phyloP scores from a whole-genome alignment of 2,113 vertebrate species.

The Sitta europaea region DNA sequence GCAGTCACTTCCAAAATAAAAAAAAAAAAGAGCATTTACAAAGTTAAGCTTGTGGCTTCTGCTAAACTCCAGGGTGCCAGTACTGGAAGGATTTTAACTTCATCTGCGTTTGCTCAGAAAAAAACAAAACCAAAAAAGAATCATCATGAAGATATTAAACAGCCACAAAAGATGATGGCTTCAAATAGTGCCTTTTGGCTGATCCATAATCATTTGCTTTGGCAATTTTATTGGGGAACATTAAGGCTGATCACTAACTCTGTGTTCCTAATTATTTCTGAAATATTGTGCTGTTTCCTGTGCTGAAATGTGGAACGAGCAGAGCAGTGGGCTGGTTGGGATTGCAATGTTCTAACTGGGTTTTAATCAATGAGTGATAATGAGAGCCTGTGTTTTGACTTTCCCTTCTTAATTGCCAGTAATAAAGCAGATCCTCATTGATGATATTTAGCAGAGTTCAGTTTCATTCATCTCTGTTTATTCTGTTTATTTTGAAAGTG shows the following conservation, averaged over 20 bases:
- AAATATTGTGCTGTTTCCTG: conserved; percentile 38
- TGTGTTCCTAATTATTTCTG: conserved; percentile 56
- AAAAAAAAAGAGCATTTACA: not conserved
- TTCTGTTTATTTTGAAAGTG: conserved; percentile 29
- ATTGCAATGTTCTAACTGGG: conserved; percentile 12
- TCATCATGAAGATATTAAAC: not conserved
- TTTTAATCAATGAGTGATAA: conserved; percentile 63
- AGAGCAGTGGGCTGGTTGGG: not conserved
- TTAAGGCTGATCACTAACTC: conserved; percentile 30
- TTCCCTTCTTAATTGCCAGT: conserved; percentile 53
- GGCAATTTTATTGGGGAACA: conserved; percentile 38
- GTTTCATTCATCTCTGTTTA: conserved; percentile 21
- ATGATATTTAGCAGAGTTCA: conserved; percentile 32
- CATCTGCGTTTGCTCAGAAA: not conserved
- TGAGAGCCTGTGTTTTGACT: conserved; percentile 54
- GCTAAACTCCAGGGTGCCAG: not conserved
- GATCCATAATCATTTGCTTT: conserved; percentile 33
- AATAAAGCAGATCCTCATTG: conserved; percentile 31
- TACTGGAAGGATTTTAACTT: not conserved
- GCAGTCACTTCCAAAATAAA: not conserved
- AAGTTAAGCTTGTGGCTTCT: not conserved
- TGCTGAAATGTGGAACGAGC: conserved; percentile 12
- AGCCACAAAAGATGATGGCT: conserved; percentile 9
- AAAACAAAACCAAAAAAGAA: not conserved
- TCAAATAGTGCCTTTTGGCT: conserved; percentile 1